A percentile compares a stretch with the other conserved stretches of the same genome.
Conservation (phyloP, 2,113 vertebrate species). For the Takifugu bimaculatus region DNA sequence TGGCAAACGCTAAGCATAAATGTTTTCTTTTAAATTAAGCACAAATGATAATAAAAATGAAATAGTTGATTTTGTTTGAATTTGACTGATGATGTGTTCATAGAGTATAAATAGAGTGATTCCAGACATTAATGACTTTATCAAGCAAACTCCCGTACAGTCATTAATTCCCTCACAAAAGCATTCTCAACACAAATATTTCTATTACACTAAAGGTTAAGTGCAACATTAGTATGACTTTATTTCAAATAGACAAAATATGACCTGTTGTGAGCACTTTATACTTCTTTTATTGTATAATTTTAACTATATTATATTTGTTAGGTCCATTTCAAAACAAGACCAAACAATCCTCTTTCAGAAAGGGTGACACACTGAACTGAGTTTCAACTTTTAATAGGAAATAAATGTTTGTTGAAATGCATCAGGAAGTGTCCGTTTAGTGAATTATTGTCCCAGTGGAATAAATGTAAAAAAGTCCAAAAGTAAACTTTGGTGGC, state of each 20-base stretch:
- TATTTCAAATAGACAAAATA: conserved; percentile 13
- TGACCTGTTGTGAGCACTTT: no score
- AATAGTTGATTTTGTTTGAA: no score
- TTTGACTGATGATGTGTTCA: no score
- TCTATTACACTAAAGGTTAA: conserved; percentile 6
- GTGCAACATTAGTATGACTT: conserved; percentile 6
- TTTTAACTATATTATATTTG: neutral
- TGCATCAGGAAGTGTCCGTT: conserved; percentile 1
- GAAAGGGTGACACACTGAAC: conserved; percentile 8
- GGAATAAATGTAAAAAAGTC: conserved; percentile 29
- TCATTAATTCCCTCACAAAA: conserved; percentile 12
- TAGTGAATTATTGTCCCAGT: conserved; percentile 19
- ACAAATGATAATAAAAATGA: no score
- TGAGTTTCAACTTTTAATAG: conserved; percentile 26
- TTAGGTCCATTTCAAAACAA: conserved; percentile 3
- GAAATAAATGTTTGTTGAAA: conserved; percentile 11
- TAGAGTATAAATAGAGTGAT: no score
- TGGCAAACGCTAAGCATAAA: no score
- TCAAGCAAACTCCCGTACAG: no score
- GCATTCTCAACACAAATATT: neutral
- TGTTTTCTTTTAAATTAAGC: no score
- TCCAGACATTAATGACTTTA: no score
- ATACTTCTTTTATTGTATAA: neutral
- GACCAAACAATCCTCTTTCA: neutral
- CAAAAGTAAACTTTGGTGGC: conserved; percentile 29